phyloP scores from a whole-genome alignment of 2,113 vertebrate genomes.

The Cavia aperea region DNA sequence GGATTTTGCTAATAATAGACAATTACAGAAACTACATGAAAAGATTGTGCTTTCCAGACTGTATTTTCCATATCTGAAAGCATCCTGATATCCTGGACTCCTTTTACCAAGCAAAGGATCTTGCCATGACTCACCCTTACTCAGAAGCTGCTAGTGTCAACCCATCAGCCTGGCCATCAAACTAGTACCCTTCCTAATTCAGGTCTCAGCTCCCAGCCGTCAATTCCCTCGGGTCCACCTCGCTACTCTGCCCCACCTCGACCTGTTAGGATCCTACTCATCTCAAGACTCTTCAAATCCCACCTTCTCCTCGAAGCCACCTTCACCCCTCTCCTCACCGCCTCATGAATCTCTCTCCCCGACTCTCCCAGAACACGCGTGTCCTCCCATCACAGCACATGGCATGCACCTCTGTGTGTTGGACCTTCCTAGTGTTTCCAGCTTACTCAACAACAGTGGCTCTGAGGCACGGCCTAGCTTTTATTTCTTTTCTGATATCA shows the following conservation, averaged over 20 bases:
- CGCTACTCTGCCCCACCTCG: not conserved
- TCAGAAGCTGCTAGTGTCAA: not conserved
- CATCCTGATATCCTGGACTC: not conserved
- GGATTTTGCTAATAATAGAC: not conserved
- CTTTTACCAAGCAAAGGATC: not conserved
- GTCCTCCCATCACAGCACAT: not conserved
- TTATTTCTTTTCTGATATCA: not conserved
- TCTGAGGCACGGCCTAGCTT: not conserved
- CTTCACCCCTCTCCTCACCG: not conserved
- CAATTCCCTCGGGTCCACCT: too few species aligned
- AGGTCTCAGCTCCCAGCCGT: not conserved
- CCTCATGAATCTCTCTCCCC: not conserved
- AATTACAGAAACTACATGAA: not conserved
- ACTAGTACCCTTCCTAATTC: not conserved
- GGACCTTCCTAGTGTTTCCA: not conserved
- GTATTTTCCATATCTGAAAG: not conserved
- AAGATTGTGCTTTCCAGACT: not conserved
- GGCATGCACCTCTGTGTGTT: fast-evolving
- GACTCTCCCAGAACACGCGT: fast-evolving
- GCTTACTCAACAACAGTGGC: not conserved
- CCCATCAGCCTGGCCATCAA: not conserved
- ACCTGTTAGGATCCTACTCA: not conserved
- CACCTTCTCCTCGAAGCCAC: not conserved
- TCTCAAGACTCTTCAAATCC: not conserved
- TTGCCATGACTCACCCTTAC: not conserved